A percentile compares a stretch with the other conserved stretches of the same genome.
phyloP scores from a whole-genome alignment of 2,888 invertebrate genomes.

The Pelosia muscerda region DNA sequence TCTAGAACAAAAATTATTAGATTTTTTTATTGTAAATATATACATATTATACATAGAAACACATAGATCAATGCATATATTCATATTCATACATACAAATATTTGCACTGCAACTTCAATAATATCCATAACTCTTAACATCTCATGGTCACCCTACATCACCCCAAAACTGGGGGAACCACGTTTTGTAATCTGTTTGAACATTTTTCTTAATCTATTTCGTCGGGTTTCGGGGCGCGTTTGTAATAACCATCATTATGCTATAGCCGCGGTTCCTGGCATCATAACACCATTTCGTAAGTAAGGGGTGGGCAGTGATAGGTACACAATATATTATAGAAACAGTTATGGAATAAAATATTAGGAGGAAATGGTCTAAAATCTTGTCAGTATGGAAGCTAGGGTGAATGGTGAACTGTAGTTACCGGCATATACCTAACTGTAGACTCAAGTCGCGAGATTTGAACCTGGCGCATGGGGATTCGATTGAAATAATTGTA shows the following conservation, averaged over 20 bases:
- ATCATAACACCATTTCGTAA: slow-evolving; percentile 29
- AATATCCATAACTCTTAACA: not conserved
- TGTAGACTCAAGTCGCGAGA: too few relatives aligned
- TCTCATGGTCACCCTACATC: slow-evolving; percentile 53
- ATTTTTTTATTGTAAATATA: too few relatives aligned
- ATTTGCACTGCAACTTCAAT: too few relatives aligned
- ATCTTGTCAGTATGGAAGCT: not conserved
- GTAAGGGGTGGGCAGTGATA: slow-evolving; percentile 29
- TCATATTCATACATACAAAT: too few relatives aligned
- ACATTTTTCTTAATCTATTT: slow-evolving; percentile 79
- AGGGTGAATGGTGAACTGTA: too few relatives aligned
- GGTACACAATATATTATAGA: not conserved
- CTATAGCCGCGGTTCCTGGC: slow-evolving; percentile 33
- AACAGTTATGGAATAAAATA: not conserved
- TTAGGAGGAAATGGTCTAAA: not conserved
- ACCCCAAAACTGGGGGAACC: slow-evolving; percentile 64
- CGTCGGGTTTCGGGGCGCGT: slow-evolving; percentile 50
- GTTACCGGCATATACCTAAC: too few relatives aligned
- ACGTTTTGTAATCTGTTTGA: slow-evolving; percentile 70
- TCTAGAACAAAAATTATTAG: too few relatives aligned
- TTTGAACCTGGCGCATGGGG: too few relatives aligned
- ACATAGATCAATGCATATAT: too few relatives aligned
- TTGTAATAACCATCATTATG: slow-evolving; percentile 45
- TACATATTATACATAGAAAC: too few relatives aligned
- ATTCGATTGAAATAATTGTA: too few relatives aligned